Evolutionary conservation across 2,888 invertebrate genomes (phyloP).

Genomic region (Tipula vernalis): DNA sequence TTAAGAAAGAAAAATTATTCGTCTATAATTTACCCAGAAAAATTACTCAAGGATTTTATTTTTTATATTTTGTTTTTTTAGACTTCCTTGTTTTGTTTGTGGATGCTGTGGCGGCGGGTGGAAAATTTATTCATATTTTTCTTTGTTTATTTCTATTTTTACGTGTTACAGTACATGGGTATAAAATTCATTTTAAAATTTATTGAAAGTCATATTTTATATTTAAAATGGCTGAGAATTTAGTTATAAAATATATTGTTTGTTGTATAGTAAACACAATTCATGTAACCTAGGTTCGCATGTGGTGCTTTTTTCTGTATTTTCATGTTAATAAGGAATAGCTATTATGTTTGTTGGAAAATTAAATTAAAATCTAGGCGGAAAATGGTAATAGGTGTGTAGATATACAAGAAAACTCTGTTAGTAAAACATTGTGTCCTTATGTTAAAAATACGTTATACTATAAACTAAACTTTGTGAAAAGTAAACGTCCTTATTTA

Average conservation of each 20-base stretch:
- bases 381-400: no score
- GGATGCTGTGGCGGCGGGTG: neutral
- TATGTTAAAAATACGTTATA: no score
- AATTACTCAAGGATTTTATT: neutral
- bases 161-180: neutral
- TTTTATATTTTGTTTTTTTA: neutral
- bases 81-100: neutral
- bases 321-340: no score
- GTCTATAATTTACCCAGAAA: neutral
- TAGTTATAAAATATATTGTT: neutral
- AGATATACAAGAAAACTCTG: no score
- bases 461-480: neutral
- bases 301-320: neutral
- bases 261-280: neutral
- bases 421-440: no score
- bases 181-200: neutral
- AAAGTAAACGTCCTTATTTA: neutral
- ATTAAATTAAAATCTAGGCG: no score
- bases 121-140: neutral
- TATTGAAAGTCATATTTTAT: constrained; percentile 4
- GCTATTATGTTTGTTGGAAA: no score
- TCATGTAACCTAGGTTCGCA: neutral
- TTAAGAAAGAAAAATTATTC: constrained; percentile 4
- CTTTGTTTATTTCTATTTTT: neutral
- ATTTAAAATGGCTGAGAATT: neutral